These are phyloP conservation scores for Taenioides sp. DNA, from an alignment of 2,797 vertebrate genomes.

Conservation along the genomic window DNA sequence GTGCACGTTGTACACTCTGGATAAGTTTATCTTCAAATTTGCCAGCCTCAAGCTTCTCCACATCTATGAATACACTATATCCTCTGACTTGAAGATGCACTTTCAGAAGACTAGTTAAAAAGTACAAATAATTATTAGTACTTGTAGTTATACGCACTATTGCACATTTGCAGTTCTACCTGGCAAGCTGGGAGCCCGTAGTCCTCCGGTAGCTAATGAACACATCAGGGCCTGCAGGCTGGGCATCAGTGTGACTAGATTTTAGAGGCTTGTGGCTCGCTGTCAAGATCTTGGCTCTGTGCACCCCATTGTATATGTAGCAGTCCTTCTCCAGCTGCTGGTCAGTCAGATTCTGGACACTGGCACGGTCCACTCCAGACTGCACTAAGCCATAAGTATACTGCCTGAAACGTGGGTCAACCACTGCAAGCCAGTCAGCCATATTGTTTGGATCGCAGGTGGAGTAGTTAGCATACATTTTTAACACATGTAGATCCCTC, in stretches of 20 bases:
- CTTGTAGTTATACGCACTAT: not conserved
- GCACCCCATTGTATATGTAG: slow-evolving; percentile 83
- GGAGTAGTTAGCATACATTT: slow-evolving; percentile 93
- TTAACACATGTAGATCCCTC: slow-evolving; percentile 90
- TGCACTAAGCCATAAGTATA: slow-evolving; percentile 94
- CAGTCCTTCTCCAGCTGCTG: slow-evolving; percentile 92
- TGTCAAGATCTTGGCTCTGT: slow-evolving; percentile 87
- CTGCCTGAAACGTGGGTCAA: slow-evolving; percentile 92
- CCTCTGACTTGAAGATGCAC: slow-evolving; percentile 95
- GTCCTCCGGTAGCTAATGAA: slow-evolving; percentile 97
- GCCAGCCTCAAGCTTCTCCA: slow-evolving; percentile 96
- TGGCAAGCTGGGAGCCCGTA: slow-evolving; percentile 94
- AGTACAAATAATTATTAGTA: not conserved
- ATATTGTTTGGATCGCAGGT: slow-evolving; percentile 96
- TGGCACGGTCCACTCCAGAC: slow-evolving; percentile 86
- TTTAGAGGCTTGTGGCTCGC: slow-evolving; percentile 78
- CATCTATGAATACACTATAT: slow-evolving; percentile 96
- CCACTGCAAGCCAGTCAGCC: slow-evolving; percentile 88
- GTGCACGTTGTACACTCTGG: slow-evolving; percentile 88
- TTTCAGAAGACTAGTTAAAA: slow-evolving; percentile 87
- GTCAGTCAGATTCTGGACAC: slow-evolving; percentile 85
- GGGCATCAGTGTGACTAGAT: slow-evolving; percentile 76
- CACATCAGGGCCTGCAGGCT: slow-evolving; percentile 85
- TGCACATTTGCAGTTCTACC: slow-evolving; percentile 69
- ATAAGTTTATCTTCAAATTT: slow-evolving; percentile 95